Base-by-base conservation (phyloP, 1,140 invertebrate genomes). In the Penaeus japonicus region DNA sequence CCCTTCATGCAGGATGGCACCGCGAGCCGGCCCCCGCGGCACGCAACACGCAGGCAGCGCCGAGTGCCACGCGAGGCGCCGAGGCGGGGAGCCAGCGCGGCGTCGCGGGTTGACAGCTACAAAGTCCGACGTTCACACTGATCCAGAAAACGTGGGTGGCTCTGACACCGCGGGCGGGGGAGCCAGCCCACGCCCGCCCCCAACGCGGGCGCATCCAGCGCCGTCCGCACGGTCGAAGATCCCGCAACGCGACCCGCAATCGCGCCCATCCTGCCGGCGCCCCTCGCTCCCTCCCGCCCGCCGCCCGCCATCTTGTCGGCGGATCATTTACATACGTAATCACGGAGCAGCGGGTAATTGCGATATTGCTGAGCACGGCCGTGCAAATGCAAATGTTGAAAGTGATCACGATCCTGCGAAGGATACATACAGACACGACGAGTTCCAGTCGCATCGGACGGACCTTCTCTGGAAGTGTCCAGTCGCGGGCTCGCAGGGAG, bases 121-220 rank as follows among this genome's bases (percentile, higher is more conserved):
- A 84, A 32, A 39, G 83, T 35, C 65, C 39, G 4, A 18, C 65
- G 83, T 84, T 84, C 83, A 84, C 47, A 84, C 15, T 84, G 83
- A 75, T 84, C 54, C 47, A 84, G 62, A 75, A 75, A 54, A 84
- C 83, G 65, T 54, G 83, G 62, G 65, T 30, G 35, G 39, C 59
- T 53, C 39, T 55, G 65, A 54, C 39, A 73, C 53, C 32, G 83
- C 15, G n/a, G 30, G 55, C 32, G 39, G 39, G 65, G 35, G n/a
- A 24, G 17, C 7, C 12, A 17, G 20, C 18, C 22, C 4, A 24
- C 39, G 17, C 39, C 39, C 27, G 22, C 62, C 35, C 55, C 17
- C 83, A 84, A 84, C 35, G 53, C 65, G 17, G 65, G 53, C 62
- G 62, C 55, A 7, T 55, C 18, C 54, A 35, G n/a, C 53, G 53